Evolutionary conservation across 1,140 invertebrate species (phyloP), one percentile per base, ranked within the genome.

Genomic region (Heliconius eleuchia): DNA sequence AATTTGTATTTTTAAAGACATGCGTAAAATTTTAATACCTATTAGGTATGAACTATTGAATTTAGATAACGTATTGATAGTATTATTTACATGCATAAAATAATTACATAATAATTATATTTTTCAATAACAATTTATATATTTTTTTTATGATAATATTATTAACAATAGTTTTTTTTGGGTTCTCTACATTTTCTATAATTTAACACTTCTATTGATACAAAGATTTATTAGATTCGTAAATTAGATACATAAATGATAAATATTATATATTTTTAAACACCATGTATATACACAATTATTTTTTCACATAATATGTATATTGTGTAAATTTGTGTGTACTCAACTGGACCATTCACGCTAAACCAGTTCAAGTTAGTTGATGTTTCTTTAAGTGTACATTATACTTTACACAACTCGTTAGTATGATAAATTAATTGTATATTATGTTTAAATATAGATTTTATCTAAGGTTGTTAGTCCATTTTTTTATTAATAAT

Each of bases 301-400:
- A 0, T 55, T 55, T 60, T 60, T 23, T 11, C 3, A 23, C n/a
- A n/a, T 23, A 60, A 60, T 60, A 23, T 23, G n/a, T 60, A 60
- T 60, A 60, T 23, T 52, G 0, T 19, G 18, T 52, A 5, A 19
- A 52, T 52, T 52, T 27, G 60, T 78, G 76, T 78, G 71, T 78
- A 78, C 23, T 55, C 76, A 78, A 60, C 16, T 27, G 71, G 18
- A 42, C 50, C 71, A 73, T 71, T 78, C 76, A 73, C 50, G 52
- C 76, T 73, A 60, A 78, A 73, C 71, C 74, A 70, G 4, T 30
- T 66, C 11, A 30, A 27, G 60, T n/a, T 66, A 30, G 60, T 13
- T 3, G 8, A 60, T 60, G n/a, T 60, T 11, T 60, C 30, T 66
- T 27, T 16, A 66, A 66, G 60, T 66, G 11, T 66, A 30, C 3